Evolutionary conservation across 2,797 vertebrate genomes (phyloP).

Genomic region (Schizopygopsis malacanthus): DNA sequence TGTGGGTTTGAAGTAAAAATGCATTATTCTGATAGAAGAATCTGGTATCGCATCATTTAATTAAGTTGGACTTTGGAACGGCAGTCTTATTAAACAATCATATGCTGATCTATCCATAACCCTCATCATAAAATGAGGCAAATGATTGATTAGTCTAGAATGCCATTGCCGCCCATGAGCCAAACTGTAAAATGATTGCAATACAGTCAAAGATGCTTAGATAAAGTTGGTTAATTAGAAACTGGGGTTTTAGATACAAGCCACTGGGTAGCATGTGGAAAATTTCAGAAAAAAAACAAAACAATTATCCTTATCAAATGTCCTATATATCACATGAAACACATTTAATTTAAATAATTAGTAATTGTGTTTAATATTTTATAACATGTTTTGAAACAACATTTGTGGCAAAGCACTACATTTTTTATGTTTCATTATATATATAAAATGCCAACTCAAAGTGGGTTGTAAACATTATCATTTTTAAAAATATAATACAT

Average conservation of each 20-base stretch:
- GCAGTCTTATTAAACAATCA: constrained; percentile 4
- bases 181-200: neutral
- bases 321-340: neutral
- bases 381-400: neutral
- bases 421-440: neutral
- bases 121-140: neutral
- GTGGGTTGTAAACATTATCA: neutral
- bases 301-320: neutral
- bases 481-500: neutral
- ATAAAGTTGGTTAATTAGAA: neutral
- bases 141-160: neutral
- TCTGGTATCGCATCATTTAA: neutral
- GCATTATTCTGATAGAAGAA: neutral
- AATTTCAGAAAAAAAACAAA: neutral
- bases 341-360: neutral
- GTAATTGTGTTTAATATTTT: neutral
- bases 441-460: neutral
- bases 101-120: neutral
- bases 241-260: neutral
- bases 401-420: neutral
- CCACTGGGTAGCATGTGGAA: neutral
- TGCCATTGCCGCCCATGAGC: neutral
- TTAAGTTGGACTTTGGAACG: neutral
- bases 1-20: neutral
- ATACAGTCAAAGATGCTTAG: neutral